Base-by-base conservation (phyloP, 2,113 vertebrate genomes). In the Ophiodon elongatus region DNA sequence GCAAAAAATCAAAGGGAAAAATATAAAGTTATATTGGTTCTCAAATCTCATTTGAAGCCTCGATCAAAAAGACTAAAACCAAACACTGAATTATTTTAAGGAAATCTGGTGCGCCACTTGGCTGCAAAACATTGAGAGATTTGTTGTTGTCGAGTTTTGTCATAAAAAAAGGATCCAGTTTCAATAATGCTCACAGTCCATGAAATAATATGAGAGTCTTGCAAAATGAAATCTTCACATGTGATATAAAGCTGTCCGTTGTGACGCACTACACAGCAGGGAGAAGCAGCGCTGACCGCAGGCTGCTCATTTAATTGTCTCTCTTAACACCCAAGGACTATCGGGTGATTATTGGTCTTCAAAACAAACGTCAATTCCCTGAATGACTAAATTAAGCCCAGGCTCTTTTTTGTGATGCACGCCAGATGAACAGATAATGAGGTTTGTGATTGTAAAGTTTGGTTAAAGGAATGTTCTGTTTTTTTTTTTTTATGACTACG, bases 401-500 rank as follows among this genome's bases (percentile, higher is more conserved):
- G 50, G 8, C 37, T 79, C 45, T 62, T 76, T n/a, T 73, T 15
- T 45, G 68, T 59, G 73, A 73, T 68, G 50, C 7, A 21, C 64
- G 21, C 67, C 86, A 71, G 75, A 45, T 35, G 74, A 89, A 75
- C 37, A 21, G 83, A 80, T 77, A 66, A 60, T 77, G 29, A 82
- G 71, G 56, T 37, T 59, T 73, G 75, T 41, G 73, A 86, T 69
- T 68, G 47, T 82, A n/a, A 83, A 73, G 59, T 66, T 74, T 65
- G 68, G 69, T 73, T 52, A 4, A n/a, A 73, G 33, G 41, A 88
- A 80, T 85, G 56, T 85, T 69, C 65, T 76, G 81, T 64, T 14
- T 60, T 73, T 90, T 91, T 64, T 14, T 60, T 73, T 90, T 91
- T 73, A 82, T 70, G 69, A 63, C 72, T 43, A 63, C 21, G 1